Percentiles rank a stretch among this genome's conserved stretches.
Evolutionary conservation across 2,888 invertebrate genomes (phyloP).

Genomic region (Diloba caeruleocephala): DNA sequence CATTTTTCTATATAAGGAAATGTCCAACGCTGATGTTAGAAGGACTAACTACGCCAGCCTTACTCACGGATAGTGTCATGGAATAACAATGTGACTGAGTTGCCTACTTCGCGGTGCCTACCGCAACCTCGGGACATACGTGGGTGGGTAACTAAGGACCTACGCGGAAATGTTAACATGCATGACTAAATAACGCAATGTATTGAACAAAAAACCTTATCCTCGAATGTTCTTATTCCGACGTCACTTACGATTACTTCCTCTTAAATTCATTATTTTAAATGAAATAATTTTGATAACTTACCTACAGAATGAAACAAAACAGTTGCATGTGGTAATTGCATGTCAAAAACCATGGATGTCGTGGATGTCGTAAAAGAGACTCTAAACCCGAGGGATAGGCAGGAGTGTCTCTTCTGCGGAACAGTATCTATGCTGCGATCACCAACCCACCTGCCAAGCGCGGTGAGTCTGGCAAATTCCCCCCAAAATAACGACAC

Average conservation of each 20-base stretch:
- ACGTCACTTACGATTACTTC: slow-evolving; percentile 51
- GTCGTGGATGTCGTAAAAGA: too few species aligned
- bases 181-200: slow-evolving; percentile 65
- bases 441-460: too few species aligned
- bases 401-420: too few species aligned
- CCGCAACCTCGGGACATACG: slow-evolving; percentile 77
- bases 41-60: slow-evolving; percentile 60
- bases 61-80: slow-evolving; percentile 66
- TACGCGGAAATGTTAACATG: slow-evolving; percentile 77
- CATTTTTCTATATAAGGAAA: slow-evolving; percentile 61
- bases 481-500: too few species aligned
- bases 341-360: slow-evolving; percentile 33
- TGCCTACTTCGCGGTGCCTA: slow-evolving; percentile 62
- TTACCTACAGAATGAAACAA: slow-evolving; percentile 41
- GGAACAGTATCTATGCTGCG: too few species aligned
- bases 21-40: slow-evolving; percentile 51
- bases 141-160: slow-evolving; percentile 82
- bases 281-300: slow-evolving; percentile 26
- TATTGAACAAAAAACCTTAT: slow-evolving; percentile 55
- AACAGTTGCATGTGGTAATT: slow-evolving; percentile 25
- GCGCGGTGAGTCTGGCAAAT: too few species aligned
- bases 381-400: too few species aligned
- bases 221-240: slow-evolving; percentile 52
- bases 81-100: slow-evolving; percentile 78
- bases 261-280: slow-evolving; percentile 44